A percentile compares a stretch with the other conserved stretches of the same genome.
Evolutionary conservation across 2,888 invertebrate genomes (phyloP).

Genomic region (Noctua comes): DNA sequence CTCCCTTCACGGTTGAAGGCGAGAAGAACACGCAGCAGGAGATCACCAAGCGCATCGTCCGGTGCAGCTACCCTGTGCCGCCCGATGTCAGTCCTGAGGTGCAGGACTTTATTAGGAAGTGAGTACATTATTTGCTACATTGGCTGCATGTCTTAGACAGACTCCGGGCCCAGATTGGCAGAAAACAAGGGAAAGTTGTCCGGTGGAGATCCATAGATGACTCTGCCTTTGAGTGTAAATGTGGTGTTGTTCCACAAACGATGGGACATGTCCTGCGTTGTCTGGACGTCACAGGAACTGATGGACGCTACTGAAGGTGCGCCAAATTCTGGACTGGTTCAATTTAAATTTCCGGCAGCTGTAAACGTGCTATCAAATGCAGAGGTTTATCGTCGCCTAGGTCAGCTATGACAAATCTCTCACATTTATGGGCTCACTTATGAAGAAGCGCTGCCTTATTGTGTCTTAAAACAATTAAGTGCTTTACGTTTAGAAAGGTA

Average conservation of each 20-base stretch:
- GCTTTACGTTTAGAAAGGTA: not conserved
- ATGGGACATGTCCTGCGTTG: not conserved
- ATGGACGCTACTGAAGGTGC: not conserved
- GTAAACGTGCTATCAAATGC: not conserved
- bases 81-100: conserved; percentile 92
- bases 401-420: not conserved
- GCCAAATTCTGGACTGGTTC: not conserved
- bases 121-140: conserved; percentile 61
- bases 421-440: not conserved
- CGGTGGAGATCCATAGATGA: not conserved
- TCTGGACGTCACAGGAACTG: not conserved
- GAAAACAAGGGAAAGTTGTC: not conserved
- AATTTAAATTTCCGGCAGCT: not conserved
- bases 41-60: conserved; percentile 97
- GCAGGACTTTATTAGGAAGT: conserved; percentile 92
- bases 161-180: not conserved
- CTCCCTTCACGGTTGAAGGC: conserved; percentile 99
- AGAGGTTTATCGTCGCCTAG: not conserved
- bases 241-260: not conserved
- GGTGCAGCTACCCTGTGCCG: conserved; percentile 97
- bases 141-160: not conserved
- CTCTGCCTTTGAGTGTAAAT: not conserved
- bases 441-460: not conserved
- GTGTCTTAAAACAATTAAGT: not conserved
- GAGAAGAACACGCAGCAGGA: conserved; percentile 98